phyloP scores from a whole-genome alignment of 2,113 vertebrate species.

The Burhinus oedicnemus region DNA sequence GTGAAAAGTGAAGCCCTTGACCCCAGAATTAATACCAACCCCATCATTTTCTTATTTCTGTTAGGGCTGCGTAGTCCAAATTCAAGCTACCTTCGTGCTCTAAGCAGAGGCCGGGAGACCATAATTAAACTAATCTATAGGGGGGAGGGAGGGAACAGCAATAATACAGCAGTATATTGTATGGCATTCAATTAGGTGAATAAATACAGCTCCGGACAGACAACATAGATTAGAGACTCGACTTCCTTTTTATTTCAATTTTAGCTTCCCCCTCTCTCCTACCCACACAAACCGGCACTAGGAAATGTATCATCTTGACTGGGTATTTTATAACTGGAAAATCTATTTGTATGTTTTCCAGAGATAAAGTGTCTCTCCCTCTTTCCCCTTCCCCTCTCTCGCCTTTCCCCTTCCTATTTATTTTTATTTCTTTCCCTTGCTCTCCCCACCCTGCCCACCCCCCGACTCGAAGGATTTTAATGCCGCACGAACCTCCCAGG shows the following conservation, averaged over 20 bases:
- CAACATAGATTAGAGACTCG: conserved; percentile 46
- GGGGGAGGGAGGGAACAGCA: conserved; percentile 34
- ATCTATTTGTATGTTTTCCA: conserved; percentile 41
- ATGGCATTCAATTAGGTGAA: conserved; percentile 51
- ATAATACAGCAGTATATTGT: conserved; percentile 39
- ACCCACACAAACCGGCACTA: background rate
- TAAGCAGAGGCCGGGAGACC: background rate
- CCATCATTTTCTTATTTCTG: conserved; percentile 60
- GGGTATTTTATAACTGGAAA: conserved; percentile 55
- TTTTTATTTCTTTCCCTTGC: background rate
- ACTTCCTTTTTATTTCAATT: conserved; percentile 59
- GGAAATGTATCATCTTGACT: conserved; percentile 39
- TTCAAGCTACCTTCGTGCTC: conserved; percentile 46
- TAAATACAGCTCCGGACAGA: conserved; percentile 57
- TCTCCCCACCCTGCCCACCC: too few species aligned
- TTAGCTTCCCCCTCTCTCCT: conserved; percentile 22
- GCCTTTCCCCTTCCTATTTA: background rate
- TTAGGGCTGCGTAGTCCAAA: conserved; percentile 29
- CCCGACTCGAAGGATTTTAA: conserved; percentile 18
- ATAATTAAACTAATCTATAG: conserved; percentile 39
- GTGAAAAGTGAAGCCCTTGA: conserved; percentile 83
- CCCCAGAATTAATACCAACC: conserved; percentile 80
- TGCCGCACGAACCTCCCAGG: conserved; percentile 28
- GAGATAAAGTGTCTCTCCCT: conserved; percentile 25
- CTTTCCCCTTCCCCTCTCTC: background rate